Evolutionary conservation across 2,888 invertebrate genomes (phyloP).

Genomic region (Netelia inedita): DNA sequence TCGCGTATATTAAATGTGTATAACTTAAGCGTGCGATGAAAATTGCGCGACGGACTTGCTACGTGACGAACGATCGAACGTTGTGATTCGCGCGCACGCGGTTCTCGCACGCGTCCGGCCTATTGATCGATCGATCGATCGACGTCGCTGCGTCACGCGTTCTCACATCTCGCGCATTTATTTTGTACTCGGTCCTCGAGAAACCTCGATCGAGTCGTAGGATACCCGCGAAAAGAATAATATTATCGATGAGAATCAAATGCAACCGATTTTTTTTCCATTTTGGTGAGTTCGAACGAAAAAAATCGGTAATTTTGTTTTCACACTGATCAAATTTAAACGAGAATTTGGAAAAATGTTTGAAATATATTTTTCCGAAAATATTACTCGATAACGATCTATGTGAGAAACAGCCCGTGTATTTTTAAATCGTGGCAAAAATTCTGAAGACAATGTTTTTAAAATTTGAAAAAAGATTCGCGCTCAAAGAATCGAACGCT

Average conservation of each 20-base stretch:
- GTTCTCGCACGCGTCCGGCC: slow-evolving; percentile 48
- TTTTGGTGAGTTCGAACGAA: neutral
- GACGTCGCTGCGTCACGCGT: neutral
- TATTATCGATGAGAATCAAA: neutral
- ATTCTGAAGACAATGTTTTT: too few species aligned
- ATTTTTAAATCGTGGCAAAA: too few species aligned
- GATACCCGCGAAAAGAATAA: neutral
- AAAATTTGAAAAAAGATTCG: too few species aligned
- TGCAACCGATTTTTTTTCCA: neutral
- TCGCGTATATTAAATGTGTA: neutral
- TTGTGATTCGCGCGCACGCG: slow-evolving; percentile 45
- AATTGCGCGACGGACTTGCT: slow-evolving; percentile 20
- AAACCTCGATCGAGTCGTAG: slow-evolving; percentile 21
- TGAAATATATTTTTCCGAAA: too few species aligned
- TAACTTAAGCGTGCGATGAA: slow-evolving; percentile 9
- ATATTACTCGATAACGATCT: too few species aligned
- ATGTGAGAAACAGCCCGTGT: too few species aligned
- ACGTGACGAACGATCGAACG: neutral
- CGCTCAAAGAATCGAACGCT: neutral
- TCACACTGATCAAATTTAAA: too few species aligned
- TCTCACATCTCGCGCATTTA: slow-evolving; percentile 16
- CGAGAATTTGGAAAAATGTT: too few species aligned
- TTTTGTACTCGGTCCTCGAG: slow-evolving; percentile 9
- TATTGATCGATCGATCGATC: slow-evolving; percentile 57
- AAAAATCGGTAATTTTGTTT: too few species aligned